These are phyloP conservation scores for Emydoidea blandingii DNA, from an alignment of 2,797 vertebrate genomes.

Conservation along the genomic window DNA sequence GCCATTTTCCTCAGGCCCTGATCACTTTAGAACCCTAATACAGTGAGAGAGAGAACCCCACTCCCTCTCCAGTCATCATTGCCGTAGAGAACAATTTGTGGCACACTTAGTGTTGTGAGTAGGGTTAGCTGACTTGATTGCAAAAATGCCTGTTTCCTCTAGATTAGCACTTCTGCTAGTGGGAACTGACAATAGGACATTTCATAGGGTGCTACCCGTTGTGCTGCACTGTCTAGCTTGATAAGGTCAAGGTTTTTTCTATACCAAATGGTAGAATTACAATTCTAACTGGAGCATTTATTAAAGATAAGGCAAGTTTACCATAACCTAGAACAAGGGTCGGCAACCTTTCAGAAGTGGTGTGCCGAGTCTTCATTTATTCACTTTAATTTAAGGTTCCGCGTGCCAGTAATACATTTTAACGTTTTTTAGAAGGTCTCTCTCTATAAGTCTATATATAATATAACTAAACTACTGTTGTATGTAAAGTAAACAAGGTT, in stretches of 20 bases:
- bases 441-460: no score
- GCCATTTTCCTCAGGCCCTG: not conserved
- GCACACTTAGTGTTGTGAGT: not conserved
- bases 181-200: not conserved
- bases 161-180: not conserved
- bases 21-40: not conserved
- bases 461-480: no score
- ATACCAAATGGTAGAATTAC: not conserved
- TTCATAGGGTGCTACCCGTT: not conserved
- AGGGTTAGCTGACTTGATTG: not conserved
- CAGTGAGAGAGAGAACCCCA: not conserved
- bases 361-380: no score
- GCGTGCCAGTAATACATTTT: no score
- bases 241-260: not conserved
- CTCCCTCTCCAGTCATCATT: not conserved
- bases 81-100: no score
- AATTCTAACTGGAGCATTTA: not conserved
- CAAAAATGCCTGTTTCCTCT: accelerated
- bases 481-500: no score
- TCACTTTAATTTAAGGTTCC: no score
- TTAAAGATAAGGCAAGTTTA: not conserved
- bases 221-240: not conserved
- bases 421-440: no score
- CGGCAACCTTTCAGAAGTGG: no score
- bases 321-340: not conserved